Conservation (phyloP, 1,140 invertebrate genomes). For the Plectrocnemia conspersa region DNA sequence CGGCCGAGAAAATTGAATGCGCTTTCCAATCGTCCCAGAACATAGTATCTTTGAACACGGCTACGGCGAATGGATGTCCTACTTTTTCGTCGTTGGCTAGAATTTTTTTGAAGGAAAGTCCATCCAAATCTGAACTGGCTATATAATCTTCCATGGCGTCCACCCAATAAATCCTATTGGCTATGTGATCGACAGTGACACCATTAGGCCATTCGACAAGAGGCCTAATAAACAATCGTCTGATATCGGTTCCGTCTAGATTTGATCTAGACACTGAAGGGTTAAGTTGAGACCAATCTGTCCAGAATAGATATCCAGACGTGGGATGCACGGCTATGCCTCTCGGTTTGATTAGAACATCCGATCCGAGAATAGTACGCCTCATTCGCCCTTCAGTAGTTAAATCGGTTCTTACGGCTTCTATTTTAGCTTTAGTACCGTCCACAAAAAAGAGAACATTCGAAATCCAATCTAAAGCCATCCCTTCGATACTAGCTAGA, state of each 20-base stretch:
- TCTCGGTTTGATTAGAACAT: slow-evolving; percentile 71
- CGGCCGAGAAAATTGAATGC: slow-evolving; percentile 69
- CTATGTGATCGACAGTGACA: slow-evolving; percentile 77
- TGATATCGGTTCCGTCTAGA: slow-evolving; percentile 76
- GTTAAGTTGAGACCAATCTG: slow-evolving; percentile 79
- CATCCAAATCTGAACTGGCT: slow-evolving; percentile 78
- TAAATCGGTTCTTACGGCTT: slow-evolving; percentile 71
- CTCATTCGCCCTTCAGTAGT: slow-evolving; percentile 66
- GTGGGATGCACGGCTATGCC: slow-evolving; percentile 85
- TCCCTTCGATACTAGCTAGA: slow-evolving; percentile 82
- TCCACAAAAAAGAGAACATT: slow-evolving; percentile 91
- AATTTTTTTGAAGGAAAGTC: slow-evolving; percentile 69
- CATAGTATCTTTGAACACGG: slow-evolving; percentile 78
- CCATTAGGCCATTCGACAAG: slow-evolving; percentile 83
- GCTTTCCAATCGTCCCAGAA: slow-evolving; percentile 91
- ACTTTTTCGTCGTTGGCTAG: slow-evolving; percentile 61
- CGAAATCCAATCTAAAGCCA: slow-evolving; percentile 91
- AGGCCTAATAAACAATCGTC: slow-evolving; percentile 62
- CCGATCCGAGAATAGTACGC: slow-evolving; percentile 67
- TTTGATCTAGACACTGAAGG: slow-evolving; percentile 79
- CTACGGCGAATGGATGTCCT: slow-evolving; percentile 79
- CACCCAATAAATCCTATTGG: slow-evolving; percentile 81
- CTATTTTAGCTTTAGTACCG: slow-evolving; percentile 69
- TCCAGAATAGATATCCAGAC: slow-evolving; percentile 85
- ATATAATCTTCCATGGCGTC: slow-evolving; percentile 83